Percentiles rank a stretch among this genome's conserved stretches.
Conservation (phyloP, 92 coral and sea anemone species). For the Siderastrea radians region DNA sequence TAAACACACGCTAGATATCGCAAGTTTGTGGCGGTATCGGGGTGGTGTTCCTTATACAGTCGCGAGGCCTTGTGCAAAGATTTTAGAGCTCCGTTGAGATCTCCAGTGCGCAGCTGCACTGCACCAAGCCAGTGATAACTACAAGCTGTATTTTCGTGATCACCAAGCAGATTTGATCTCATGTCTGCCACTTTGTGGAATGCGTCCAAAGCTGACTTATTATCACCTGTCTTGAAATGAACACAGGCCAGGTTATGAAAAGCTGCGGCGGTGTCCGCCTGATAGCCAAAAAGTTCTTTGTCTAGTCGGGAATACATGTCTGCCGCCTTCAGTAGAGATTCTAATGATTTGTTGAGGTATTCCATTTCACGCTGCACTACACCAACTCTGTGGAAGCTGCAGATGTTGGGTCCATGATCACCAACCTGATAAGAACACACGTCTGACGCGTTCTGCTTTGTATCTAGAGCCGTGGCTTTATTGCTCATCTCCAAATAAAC, state of each 20-base stretch:
- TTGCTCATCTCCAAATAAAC: neutral
- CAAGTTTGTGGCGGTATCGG: neutral
- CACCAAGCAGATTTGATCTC: constrained; percentile 26
- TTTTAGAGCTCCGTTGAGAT: too few relatives aligned
- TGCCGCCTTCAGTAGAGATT: constrained; percentile 8
- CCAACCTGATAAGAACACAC: constrained; percentile 17
- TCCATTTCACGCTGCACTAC: neutral
- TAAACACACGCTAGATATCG: neutral
- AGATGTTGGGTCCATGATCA: constrained; percentile 37
- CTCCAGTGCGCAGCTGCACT: too few relatives aligned
- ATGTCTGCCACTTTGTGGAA: neutral
- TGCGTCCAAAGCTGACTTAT: neutral
- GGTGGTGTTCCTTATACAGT: too few relatives aligned
- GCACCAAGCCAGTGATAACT: neutral
- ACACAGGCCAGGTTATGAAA: neutral
- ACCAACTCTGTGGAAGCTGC: constrained; percentile 26
- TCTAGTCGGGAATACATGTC: neutral
- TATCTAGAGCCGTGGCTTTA: neutral
- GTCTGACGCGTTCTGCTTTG: neutral
- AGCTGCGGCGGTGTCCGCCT: neutral
- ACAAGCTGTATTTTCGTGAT: constrained; percentile 40
- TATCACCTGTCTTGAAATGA: neutral
- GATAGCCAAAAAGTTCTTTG: constrained; percentile 1
- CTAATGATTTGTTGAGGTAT: neutral
- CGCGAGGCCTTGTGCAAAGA: too few relatives aligned